Percentiles rank a stretch among this genome's conserved stretches.
phyloP scores from a whole-genome alignment of 1,140 invertebrate genomes.

The Saccostrea echinata region DNA sequence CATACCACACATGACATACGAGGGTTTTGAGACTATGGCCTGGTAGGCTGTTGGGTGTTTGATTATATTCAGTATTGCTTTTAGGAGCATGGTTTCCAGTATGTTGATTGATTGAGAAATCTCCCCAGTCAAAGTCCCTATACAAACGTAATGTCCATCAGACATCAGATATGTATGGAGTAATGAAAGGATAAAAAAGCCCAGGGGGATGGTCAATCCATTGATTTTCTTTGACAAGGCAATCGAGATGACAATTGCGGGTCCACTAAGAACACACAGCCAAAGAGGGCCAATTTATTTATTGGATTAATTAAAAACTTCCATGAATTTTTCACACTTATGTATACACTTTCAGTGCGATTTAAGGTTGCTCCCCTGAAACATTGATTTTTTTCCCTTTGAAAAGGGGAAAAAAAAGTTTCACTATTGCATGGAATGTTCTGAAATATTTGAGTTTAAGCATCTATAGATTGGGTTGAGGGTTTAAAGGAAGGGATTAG shows the following conservation, averaged over 20 bases:
- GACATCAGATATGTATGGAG: neutral
- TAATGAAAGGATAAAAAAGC: constrained; percentile 37
- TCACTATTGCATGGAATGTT: neutral
- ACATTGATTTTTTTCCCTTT: neutral
- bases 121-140: constrained; percentile 3
- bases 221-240: constrained; percentile 28
- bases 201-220: constrained; percentile 35
- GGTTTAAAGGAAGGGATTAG: constrained; percentile 25
- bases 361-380: neutral
- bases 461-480: constrained; percentile 11
- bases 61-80: neutral
- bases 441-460: constrained; percentile 25
- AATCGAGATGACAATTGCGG: constrained; percentile 21
- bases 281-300: constrained; percentile 29
- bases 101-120: constrained; percentile 34
- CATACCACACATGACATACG: neutral
- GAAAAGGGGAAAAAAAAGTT: neutral
- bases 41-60: neutral
- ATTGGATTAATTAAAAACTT: constrained; percentile 30
- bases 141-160: constrained; percentile 25
- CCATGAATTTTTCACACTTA: constrained; percentile 22
- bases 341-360: constrained; percentile 7
- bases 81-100: neutral
- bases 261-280: neutral
- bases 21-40: neutral